Evolutionary conservation across 2,797 vertebrate genomes (phyloP).

Genomic region (Rhynchonycteris naso): DNA sequence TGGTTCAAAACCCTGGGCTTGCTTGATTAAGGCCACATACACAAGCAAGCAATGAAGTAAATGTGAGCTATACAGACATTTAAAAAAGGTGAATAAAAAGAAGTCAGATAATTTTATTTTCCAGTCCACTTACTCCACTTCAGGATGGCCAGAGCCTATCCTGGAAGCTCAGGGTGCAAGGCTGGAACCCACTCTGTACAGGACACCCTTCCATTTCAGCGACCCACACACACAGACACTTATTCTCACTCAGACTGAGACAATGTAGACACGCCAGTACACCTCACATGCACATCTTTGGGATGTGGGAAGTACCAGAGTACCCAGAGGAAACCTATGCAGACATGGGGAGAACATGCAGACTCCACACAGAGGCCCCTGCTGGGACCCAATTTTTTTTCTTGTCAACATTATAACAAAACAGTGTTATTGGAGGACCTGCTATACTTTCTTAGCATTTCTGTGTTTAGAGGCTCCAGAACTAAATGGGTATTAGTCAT

Average conservation of each 20-base stretch:
- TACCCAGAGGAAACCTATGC: neutral
- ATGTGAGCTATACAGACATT: too few species aligned
- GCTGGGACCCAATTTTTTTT: neutral
- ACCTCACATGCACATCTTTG: neutral
- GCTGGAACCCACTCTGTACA: neutral
- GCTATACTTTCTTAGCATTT: slow-evolving; percentile 1
- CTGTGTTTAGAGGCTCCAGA: neutral
- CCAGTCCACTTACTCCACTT: neutral
- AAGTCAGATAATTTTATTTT: neutral
- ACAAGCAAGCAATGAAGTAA: too few species aligned
- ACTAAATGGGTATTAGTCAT: neutral
- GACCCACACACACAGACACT: too few species aligned
- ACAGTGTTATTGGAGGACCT: neutral
- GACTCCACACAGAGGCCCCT: neutral
- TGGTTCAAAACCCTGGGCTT: too few species aligned
- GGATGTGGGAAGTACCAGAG: neutral
- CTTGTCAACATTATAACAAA: neutral
- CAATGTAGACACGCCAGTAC: neutral
- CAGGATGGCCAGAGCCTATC: neutral
- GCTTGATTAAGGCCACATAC: too few species aligned
- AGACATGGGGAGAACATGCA: neutral
- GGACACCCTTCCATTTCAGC: neutral
- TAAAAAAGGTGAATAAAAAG: neutral
- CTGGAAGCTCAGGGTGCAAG: neutral
- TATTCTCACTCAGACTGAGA: neutral